phyloP scores from a whole-genome alignment of 92 coral and sea anemone species.

The Siderastrea radians region DNA sequence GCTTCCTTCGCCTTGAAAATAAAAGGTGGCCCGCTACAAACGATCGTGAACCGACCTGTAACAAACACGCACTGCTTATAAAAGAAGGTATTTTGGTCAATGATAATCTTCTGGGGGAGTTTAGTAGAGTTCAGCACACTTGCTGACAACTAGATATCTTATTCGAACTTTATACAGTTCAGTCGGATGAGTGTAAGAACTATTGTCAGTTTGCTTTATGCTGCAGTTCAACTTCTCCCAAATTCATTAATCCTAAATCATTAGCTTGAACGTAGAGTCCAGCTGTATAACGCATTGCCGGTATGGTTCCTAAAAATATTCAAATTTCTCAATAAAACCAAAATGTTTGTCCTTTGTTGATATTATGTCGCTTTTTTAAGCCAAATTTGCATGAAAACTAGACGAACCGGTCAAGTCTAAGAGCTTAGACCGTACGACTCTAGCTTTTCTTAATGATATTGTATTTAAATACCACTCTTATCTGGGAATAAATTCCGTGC shows the following conservation, averaged over 20 bases:
- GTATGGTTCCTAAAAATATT: not conserved
- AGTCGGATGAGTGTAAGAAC: no score
- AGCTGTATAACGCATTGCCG: not conserved
- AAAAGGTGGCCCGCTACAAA: no score
- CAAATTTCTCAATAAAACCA: not conserved
- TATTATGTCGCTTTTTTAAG: slow-evolving; percentile 1
- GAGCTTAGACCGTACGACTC: not conserved
- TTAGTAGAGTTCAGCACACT: no score
- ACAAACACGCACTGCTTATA: no score
- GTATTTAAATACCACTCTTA: not conserved
- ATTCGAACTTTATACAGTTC: no score
- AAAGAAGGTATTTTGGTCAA: no score
- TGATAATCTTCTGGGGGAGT: no score
- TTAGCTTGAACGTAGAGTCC: not conserved
- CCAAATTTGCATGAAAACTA: slow-evolving; percentile 32
- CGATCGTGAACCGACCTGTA: no score
- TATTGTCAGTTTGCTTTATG: no score
- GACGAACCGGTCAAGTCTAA: slow-evolving; percentile 4
- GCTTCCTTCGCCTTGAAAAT: no score
- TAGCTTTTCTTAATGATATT: not conserved
- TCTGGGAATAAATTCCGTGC: not conserved
- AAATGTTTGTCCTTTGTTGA: slow-evolving; percentile 11
- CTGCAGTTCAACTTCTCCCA: not conserved
- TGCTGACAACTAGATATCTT: no score
- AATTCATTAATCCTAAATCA: not conserved